Base-by-base conservation (phyloP, 2,888 invertebrate genomes). In the Acanthosepion pharaonis region DNA sequence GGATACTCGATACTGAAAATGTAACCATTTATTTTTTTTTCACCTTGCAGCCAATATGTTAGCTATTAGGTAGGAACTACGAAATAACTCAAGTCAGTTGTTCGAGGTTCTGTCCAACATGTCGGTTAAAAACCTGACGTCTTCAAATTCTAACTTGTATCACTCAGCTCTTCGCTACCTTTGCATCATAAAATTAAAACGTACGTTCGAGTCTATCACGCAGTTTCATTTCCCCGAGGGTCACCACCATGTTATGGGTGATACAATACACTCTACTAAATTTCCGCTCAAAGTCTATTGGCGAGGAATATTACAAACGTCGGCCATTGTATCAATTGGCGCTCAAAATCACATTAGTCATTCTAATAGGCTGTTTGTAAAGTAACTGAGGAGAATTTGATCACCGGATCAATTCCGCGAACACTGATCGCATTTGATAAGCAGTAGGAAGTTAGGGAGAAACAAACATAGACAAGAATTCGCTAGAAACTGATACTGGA, bases 311-410 rank as follows among this genome's bases (percentile, higher is more conserved):
- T 78, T 78, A 78, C 78, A 78, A 78, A 78, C 18, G n/a, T 33
- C 78, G 78, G n/a, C n/a, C 78, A 33, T 78, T 78, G 78, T 78
- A 78, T 78, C 78, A 78, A 78, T 78, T 78, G 78, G 78, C 78
- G 78, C n/a, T 78, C 33, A 78, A 78, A 78, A 78, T n/a, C 78
- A 33, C 78, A 78, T 78, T 78, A 78, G 78, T 78, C 78, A 78
- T 78, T 78, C 33, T 78, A 78, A 78, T 78, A 78, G 78, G 78
- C 78, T 78, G 78, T 78, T 78, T 78, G 78, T 78, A 78, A 78
- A 78, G 78, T 78, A 78, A 78, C n/a, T 33, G 78, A 78, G 78
- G 78, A 78, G 78, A 78, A 78, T 78, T 78, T 78, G 78, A 78
- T 78, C 78, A 78, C 78, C n/a, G 78, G 78, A 78, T 78, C 78